Base-by-base conservation (phyloP, 1,140 invertebrate genomes). In the Halictus rubicundus region DNA sequence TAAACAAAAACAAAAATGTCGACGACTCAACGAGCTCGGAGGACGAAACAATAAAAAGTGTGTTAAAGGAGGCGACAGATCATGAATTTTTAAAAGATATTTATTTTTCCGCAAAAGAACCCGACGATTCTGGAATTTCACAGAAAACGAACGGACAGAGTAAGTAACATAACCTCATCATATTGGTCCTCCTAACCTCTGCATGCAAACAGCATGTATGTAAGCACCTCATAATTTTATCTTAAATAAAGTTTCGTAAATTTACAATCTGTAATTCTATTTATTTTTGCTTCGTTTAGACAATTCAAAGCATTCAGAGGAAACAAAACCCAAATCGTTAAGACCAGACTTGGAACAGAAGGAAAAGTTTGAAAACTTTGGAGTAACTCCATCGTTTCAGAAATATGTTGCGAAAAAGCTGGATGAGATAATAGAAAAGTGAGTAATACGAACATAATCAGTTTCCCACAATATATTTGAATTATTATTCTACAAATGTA, bases 341-440 rank as follows among this genome's bases (percentile, higher is more conserved):
- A 75, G 70, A 52, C 42, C 32, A 37, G 42, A 54, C 12, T 49
- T 37, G 10, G 68, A 75, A 0, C n/a, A 82, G 10, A 12, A 70
- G 10, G 60, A 90, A 14, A 23, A 79, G 21, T 90, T 87, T 74
- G 46, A 78, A 14, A 89, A 82, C 71, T 86, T 88, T 84, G 87
- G 86, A 71, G 82, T 89, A 9, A 81, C 81, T 1, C 19, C 80
- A 39, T 60, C 75, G 19, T 90, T 87, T 54, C 86, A 87, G 61
- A 71, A 78, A 73, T 90, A 81, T 83, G 84, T 91, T 21, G 89
- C 88, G 6, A 89, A 85, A 65, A 89, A 90, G 59, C 71, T 91
- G 14, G 66, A 80, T 23, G 83, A 85, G 76, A 68, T 84, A 27
- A 77, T 91, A 27, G 89, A 90, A 12, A 82, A 68, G 90, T 90